Percentiles rank a stretch among this genome's conserved stretches.
Evolutionary conservation across 2,113 vertebrate species (phyloP).

Genomic region (Sula dactylatra): DNA sequence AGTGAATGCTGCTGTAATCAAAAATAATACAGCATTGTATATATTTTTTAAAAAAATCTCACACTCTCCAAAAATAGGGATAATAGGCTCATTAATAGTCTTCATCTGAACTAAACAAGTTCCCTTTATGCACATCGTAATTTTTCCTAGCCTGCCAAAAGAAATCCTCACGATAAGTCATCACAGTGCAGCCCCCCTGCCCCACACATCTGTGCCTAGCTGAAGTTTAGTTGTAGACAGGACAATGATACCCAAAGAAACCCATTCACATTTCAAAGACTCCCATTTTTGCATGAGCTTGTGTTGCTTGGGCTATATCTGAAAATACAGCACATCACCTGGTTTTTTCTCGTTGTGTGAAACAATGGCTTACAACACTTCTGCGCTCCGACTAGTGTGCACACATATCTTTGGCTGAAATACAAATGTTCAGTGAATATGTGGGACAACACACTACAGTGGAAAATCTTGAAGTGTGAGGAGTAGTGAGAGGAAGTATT

Average conservation of each 20-base stretch:
- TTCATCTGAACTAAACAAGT: conserved; percentile 55
- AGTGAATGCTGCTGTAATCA: conserved; percentile 38
- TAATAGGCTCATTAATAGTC: conserved; percentile 62
- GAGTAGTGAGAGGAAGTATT: background rate
- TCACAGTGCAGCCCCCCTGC: background rate
- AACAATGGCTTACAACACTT: background rate
- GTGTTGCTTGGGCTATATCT: background rate
- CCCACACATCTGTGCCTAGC: conserved; percentile 25
- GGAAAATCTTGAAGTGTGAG: background rate
- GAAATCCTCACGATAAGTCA: background rate
- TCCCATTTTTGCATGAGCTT: background rate
- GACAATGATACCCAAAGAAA: conserved; percentile 29
- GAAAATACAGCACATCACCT: background rate
- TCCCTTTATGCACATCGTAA: conserved; percentile 44
- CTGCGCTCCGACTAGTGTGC: background rate
- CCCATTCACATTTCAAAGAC: conserved; percentile 3
- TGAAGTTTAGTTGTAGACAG: background rate
- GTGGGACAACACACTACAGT: background rate
- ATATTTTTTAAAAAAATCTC: background rate
- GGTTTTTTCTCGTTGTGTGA: background rate
- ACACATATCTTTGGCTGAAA: background rate
- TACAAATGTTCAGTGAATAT: background rate
- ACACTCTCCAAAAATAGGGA: conserved; percentile 59
- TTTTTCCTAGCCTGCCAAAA: conserved; percentile 48
- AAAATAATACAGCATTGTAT: conserved; percentile 62